Evolutionary conservation across 2,888 invertebrate species (phyloP).

Genomic region (Lasioglossum figueresi): DNA sequence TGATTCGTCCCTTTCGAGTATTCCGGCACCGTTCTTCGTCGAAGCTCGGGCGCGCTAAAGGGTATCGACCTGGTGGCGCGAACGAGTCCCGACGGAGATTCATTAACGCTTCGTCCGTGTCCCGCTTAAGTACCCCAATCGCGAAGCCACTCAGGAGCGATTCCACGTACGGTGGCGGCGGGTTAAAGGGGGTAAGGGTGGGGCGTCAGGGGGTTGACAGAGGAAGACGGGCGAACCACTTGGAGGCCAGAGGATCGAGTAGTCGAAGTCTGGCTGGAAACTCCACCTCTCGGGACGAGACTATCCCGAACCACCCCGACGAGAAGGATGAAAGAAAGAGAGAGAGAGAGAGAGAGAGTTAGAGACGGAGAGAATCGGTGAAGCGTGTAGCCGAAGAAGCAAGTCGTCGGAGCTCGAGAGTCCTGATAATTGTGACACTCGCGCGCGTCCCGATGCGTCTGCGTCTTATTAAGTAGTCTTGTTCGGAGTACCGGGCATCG

Average conservation of each 20-base stretch:
- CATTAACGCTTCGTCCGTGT: constrained; percentile 73
- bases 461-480: constrained; percentile 59
- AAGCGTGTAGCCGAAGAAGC: constrained; percentile 35
- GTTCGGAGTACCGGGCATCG: constrained; percentile 37
- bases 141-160: constrained; percentile 71
- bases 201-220: constrained; percentile 14
- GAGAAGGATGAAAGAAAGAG: constrained; percentile 11
- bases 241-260: constrained; percentile 62
- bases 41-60: constrained; percentile 48
- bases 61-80: constrained; percentile 65
- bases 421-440: constrained; percentile 62
- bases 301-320: constrained; percentile 54
- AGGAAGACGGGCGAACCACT: constrained; percentile 53
- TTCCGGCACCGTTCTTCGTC: constrained; percentile 33
- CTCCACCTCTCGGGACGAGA: constrained; percentile 66
- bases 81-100: constrained; percentile 71
- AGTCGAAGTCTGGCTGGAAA: constrained; percentile 66
- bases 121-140: constrained; percentile 73
- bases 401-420: constrained; percentile 34
- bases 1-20: constrained; percentile 66
- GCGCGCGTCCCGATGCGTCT: constrained; percentile 48
- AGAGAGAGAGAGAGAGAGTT: neutral
- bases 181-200: neutral
- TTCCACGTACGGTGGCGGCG: constrained; percentile 56
- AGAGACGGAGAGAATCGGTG: neutral